phyloP scores from a whole-genome alignment of 2,888 invertebrate genomes.

The Yponomeuta evonymella region DNA sequence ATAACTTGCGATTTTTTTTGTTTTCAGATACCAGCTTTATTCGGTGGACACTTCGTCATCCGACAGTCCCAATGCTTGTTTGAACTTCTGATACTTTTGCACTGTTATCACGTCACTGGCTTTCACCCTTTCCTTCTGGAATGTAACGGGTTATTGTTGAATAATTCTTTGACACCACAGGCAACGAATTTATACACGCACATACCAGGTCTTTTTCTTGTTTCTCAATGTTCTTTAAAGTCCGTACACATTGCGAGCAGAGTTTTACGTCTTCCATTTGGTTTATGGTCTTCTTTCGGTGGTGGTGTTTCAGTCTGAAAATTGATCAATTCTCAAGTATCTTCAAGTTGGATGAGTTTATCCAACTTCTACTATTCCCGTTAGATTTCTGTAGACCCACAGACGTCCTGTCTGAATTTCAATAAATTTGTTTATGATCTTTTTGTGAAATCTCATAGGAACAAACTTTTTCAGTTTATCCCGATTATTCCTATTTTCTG shows the following conservation, averaged over 20 bases:
- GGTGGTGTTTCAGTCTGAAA: conserved; percentile 60
- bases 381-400: too few relatives aligned
- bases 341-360: too few relatives aligned
- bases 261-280: conserved; percentile 65
- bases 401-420: too few relatives aligned
- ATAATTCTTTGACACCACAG: neutral
- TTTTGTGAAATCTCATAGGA: too few relatives aligned
- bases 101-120: conserved; percentile 42
- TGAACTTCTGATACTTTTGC: conserved; percentile 60
- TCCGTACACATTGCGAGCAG: conserved; percentile 59
- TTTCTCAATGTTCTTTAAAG: conserved; percentile 58
- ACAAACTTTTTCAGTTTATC: too few relatives aligned
- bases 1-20: conserved; percentile 5
- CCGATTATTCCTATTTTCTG: too few relatives aligned
- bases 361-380: too few relatives aligned
- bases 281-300: conserved; percentile 64
- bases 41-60: conserved; percentile 66
- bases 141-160: conserved; percentile 17
- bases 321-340: neutral
- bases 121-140: conserved; percentile 64
- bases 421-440: too few relatives aligned
- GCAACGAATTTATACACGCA: neutral
- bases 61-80: conserved; percentile 63
- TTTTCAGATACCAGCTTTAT: conserved; percentile 28
- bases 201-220: conserved; percentile 66